Evolutionary conservation across 2,113 vertebrate species (phyloP), one percentile per base, ranked within the genome.

Genomic region (Pseudorhombus dupliciocellatus): DNA sequence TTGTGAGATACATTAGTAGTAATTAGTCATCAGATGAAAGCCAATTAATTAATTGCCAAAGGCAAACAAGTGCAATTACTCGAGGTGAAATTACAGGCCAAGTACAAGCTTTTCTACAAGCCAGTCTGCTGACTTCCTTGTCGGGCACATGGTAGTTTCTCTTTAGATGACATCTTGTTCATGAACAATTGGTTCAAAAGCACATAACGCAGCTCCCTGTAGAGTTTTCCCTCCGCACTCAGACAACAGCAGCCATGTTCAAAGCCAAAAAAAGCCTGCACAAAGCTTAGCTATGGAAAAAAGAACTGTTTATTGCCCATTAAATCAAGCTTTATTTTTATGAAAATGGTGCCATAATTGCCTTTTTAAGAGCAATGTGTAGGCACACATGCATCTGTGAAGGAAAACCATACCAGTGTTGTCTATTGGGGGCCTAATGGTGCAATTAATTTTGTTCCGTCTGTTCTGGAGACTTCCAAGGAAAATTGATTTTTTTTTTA

Each of bases 401-500:
- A 95, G 93, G 95, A 95, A 96, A 95, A 95, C 94, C 95, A 94
- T 94, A 95, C 93, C 90, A 93, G 93, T 94, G 95, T 96, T 96
- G 95, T 97, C 95, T 96, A 93, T 94, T 93, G 72, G 66, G 94
- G 94, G 95, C 92, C 94, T 97, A 96, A 97, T 97, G 95, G 95
- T 92, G 93, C 96, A 96, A 96, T 97, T 97, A 95, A 97, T 96
- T 97, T 95, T 94, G 94, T 94, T 97, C 95, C 94, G 95, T 96
- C 96, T 96, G 95, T 97, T 98, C 94, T 94, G 91, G 94, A 96
- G 95, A 97, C 95, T 96, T 97, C 96, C 95, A 96, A 96, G 94
- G 93, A 95, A 96, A 96, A 97, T 95, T 87, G 94, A 95, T 95
- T 94, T 95, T 95, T 82, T 93, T 94, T 42, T 52, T 24, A 21